A percentile compares a stretch with the other conserved stretches of the same genome.
Conservation (phyloP, 2,888 invertebrate genomes). For the Troilus luridus region DNA sequence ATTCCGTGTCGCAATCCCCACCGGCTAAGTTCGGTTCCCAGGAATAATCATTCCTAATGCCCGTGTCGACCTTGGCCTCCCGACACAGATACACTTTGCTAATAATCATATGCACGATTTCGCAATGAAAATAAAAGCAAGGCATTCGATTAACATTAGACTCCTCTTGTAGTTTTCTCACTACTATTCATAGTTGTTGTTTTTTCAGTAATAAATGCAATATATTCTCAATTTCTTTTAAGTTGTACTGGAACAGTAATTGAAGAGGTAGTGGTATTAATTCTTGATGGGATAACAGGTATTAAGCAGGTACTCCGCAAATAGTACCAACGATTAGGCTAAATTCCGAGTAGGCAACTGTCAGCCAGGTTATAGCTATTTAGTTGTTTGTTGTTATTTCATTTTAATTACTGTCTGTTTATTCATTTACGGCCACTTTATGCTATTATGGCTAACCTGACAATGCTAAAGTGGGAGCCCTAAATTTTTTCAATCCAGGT, state of each 20-base stretch:
- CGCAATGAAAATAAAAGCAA: background rate
- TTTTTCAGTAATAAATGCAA: background rate
- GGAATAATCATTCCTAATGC: background rate
- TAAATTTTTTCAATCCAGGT: too few species aligned
- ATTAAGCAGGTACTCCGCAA: too few species aligned
- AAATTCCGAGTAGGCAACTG: too few species aligned
- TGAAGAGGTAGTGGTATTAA: too few species aligned
- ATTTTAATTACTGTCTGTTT: too few species aligned
- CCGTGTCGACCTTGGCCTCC: background rate
- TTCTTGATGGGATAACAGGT: background rate
- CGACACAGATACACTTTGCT: background rate
- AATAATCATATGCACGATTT: conserved; percentile 3
- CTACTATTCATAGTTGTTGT: background rate
- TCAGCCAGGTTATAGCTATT: too few species aligned
- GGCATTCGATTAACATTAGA: background rate
- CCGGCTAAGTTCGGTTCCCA: background rate
- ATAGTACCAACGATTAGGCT: too few species aligned
- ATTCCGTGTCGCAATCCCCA: background rate
- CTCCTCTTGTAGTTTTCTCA: background rate
- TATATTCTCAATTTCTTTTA: background rate
- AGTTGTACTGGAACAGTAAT: too few species aligned
- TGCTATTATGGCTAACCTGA: too few species aligned
- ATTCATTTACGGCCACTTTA: too few species aligned
- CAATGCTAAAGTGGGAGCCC: too few species aligned
- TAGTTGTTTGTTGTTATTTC: too few species aligned